Conservation (phyloP, 1,140 invertebrate genomes). For the Drosophila kohkoa region DNA sequence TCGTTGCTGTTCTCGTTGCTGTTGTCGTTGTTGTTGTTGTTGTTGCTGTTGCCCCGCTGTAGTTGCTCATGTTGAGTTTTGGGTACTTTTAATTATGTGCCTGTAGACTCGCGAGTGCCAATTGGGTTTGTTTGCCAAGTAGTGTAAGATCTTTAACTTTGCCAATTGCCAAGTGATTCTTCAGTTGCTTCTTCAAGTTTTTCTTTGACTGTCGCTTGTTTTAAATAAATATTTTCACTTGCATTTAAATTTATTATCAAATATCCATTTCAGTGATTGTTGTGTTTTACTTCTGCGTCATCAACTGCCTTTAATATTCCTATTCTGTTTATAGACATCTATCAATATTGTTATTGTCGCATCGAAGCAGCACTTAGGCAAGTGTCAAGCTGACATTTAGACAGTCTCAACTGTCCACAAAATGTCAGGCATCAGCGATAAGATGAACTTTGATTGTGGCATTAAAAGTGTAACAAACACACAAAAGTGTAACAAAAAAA, state of each 20-base stretch:
- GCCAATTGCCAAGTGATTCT: background rate
- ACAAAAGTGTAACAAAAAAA: background rate
- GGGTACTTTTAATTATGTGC: constrained; percentile 52
- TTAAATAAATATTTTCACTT: background rate
- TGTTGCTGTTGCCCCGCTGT: background rate
- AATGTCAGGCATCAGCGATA: constrained; percentile 33
- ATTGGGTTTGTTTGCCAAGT: constrained; percentile 33
- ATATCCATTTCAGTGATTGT: background rate
- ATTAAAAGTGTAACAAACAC: constrained; percentile 21
- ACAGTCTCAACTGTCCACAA: constrained; percentile 31
- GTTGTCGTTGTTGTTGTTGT: background rate
- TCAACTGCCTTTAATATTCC: background rate
- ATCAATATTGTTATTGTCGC: constrained; percentile 15
- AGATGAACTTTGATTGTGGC: constrained; percentile 39
- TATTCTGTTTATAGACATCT: constrained; percentile 2
- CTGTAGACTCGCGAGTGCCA: constrained; percentile 7
- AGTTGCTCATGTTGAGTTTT: constrained; percentile 20
- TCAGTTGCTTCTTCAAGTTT: background rate
- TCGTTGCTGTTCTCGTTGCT: constrained; percentile 14
- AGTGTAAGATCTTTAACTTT: constrained; percentile 4
- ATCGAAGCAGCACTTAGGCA: constrained; percentile 30
- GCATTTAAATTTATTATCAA: background rate
- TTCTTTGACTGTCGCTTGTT: background rate
- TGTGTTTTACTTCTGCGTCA: background rate
- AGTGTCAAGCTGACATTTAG: constrained; percentile 26